Evolutionary conservation across 2,888 invertebrate species (phyloP).

Genomic region (Drosophila testacea): DNA sequence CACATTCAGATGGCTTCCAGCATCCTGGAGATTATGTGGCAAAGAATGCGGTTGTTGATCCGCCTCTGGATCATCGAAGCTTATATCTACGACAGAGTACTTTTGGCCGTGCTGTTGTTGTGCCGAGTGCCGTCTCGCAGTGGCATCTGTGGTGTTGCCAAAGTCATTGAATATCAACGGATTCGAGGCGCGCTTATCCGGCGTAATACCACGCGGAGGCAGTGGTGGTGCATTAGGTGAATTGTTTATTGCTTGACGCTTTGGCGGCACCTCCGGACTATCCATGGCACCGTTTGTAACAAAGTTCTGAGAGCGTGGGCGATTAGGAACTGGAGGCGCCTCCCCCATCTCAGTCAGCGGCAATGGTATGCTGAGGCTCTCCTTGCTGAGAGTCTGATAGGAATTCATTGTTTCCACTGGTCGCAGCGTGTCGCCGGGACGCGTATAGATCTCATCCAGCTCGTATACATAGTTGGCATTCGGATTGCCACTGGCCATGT

Average conservation of each 20-base stretch:
- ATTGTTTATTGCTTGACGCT: constrained; percentile 82
- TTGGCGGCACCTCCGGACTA: constrained; percentile 86
- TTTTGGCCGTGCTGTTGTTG: constrained; percentile 83
- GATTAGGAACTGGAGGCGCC: constrained; percentile 88
- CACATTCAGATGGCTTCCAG: constrained; percentile 73
- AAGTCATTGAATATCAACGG: constrained; percentile 84
- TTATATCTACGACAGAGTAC: constrained; percentile 86
- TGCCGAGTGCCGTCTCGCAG: constrained; percentile 74
- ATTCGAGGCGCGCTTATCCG: constrained; percentile 85
- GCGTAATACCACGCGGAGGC: constrained; percentile 90
- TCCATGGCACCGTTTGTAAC: constrained; percentile 78
- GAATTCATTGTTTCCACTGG: constrained; percentile 82
- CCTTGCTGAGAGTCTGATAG: constrained; percentile 83
- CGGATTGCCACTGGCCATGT: constrained; percentile 25
- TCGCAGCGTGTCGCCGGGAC: constrained; percentile 86
- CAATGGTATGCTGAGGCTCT: constrained; percentile 71
- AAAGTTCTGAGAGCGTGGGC: constrained; percentile 88
- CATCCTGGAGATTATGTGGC: constrained; percentile 73
- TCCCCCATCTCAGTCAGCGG: constrained; percentile 60
- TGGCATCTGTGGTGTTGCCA: constrained; percentile 52
- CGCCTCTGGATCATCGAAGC: constrained; percentile 85
- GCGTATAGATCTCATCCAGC: constrained; percentile 91
- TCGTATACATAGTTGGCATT: constrained; percentile 84
- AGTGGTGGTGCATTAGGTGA: constrained; percentile 90
- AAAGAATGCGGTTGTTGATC: constrained; percentile 80